These are phyloP conservation scores for Varroa destructor DNA, from an alignment of 1,140 invertebrate genomes.

Conservation along the genomic window DNA sequence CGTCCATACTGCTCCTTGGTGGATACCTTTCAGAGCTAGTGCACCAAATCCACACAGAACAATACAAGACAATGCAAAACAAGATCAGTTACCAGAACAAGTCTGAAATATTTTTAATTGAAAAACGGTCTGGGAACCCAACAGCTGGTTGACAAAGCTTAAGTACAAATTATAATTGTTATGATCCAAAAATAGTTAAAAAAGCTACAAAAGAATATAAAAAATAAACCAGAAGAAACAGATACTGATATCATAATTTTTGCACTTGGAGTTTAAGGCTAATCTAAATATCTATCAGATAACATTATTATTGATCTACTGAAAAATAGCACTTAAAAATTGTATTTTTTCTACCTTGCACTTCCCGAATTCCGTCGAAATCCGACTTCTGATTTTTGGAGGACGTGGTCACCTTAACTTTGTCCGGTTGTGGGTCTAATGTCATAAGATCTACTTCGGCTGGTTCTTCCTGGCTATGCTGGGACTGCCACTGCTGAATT, in stretches of 20 bases:
- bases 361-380: constrained; percentile 24
- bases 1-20: constrained; percentile 78
- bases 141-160: too few relatives aligned
- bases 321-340: too few relatives aligned
- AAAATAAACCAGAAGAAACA: too few relatives aligned
- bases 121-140: constrained; percentile 7
- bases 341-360: neutral
- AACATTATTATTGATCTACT: too few relatives aligned
- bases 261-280: too few relatives aligned
- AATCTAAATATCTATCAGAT: too few relatives aligned
- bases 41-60: neutral
- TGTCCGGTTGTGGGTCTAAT: constrained; percentile 14
- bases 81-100: too few relatives aligned
- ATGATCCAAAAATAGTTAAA: too few relatives aligned
- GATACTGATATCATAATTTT: too few relatives aligned
- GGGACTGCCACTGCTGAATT: constrained; percentile 34
- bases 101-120: neutral
- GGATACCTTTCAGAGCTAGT: constrained; percentile 9
- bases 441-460: constrained; percentile 9
- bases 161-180: too few relatives aligned
- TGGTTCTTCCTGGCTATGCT: constrained; percentile 5
- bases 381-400: constrained; percentile 27
- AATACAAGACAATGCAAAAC: neutral
- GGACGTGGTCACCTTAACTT: constrained; percentile 11
- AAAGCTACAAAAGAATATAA: too few relatives aligned